Base-by-base conservation (phyloP, 2,888 invertebrate genomes). In the Gonocerus acuteangulatus region DNA sequence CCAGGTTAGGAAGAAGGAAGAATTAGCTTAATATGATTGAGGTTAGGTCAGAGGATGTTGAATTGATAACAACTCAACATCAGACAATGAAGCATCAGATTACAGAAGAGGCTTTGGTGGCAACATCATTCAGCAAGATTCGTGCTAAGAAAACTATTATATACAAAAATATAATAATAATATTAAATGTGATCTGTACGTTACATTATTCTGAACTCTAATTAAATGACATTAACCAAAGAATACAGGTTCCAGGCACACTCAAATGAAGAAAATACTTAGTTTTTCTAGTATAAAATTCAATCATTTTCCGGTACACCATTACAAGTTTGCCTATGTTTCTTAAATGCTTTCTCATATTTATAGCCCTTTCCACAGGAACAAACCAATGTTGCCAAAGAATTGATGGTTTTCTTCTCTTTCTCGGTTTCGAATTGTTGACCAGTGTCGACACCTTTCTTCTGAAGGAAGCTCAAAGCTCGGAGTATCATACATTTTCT, bases 401-500 rank as follows among this genome's bases (percentile, higher is more conserved):
- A 18, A 15, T 44, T 19, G 16, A 32, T 23, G 15, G 21, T 27
- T 9, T 39, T 34, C 19, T 57, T 57, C 47, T 47, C 47, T 22
- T 47, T 47, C 21, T 47, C 57, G 19, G 27, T 47, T 4, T 57
- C 57, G 6, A 45, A 16, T n/a, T 23, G 19, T 19, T 45, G 42
- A n/a, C 22, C 21, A 23, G 44, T 13, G 22, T 36, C 32, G 2
- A 61, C 54, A 16, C 45, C 52, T 32, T 44, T 44, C 15, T 45
- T 39, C 42, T 45, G 34, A 16, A 61, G 61, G 23, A 36, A 47
- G 44, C 34, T 61, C 7, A 61, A 22, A 19, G 48, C 47, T 15
- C 45, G 23, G n/a, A 58, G 36, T 39, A 63, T 65, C 68, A 77
- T 77, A 64, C 76, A 75, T 60, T 72, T 74, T 62, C 73, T 75